A percentile compares a stretch with the other conserved stretches of the same genome.
These are phyloP conservation scores for Cheilosia pagana DNA, from an alignment of 2,888 invertebrate species.

Conservation along the genomic window DNA sequence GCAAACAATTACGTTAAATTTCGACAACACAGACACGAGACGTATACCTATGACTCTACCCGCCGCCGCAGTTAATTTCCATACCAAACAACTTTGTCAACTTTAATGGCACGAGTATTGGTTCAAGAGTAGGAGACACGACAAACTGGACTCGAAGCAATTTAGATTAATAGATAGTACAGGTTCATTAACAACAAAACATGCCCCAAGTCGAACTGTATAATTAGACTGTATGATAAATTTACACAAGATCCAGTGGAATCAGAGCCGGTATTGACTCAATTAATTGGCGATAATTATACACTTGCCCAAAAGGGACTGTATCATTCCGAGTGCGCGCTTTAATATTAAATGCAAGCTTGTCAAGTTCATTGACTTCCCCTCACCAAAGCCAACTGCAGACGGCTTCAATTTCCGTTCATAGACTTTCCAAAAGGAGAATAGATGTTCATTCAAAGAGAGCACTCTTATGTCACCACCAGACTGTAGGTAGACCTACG, in stretches of 20 bases:
- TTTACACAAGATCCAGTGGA: neutral
- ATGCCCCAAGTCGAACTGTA: constrained; percentile 7
- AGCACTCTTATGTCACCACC: constrained; percentile 35
- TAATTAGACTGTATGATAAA: constrained; percentile 21
- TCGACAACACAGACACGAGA: neutral
- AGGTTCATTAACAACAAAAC: constrained; percentile 26
- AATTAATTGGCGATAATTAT: constrained; percentile 1
- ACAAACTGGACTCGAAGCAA: constrained; percentile 20
- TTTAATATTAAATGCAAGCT: constrained; percentile 4
- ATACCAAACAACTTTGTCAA: constrained; percentile 34
- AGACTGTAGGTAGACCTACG: neutral
- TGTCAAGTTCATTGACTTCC: constrained; percentile 52
- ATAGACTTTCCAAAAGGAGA: constrained; percentile 4
- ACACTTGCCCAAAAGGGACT: neutral
- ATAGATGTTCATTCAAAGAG: constrained; percentile 25
- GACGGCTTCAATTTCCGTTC: constrained; percentile 56
- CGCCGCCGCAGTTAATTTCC: constrained; percentile 8
- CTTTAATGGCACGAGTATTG: constrained; percentile 11
- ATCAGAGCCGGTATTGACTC: constrained; percentile 4
- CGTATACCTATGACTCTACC: neutral
- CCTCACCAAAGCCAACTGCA: constrained; percentile 22
- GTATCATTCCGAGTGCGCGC: too few species aligned
- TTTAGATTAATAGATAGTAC: constrained; percentile 28
- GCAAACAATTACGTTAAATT: constrained; percentile 14
- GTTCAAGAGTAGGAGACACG: constrained; percentile 26